Evolutionary conservation across 1,140 invertebrate species (phyloP), one percentile per base, ranked within the genome.

Genomic region (Sinonovacula constricta): DNA sequence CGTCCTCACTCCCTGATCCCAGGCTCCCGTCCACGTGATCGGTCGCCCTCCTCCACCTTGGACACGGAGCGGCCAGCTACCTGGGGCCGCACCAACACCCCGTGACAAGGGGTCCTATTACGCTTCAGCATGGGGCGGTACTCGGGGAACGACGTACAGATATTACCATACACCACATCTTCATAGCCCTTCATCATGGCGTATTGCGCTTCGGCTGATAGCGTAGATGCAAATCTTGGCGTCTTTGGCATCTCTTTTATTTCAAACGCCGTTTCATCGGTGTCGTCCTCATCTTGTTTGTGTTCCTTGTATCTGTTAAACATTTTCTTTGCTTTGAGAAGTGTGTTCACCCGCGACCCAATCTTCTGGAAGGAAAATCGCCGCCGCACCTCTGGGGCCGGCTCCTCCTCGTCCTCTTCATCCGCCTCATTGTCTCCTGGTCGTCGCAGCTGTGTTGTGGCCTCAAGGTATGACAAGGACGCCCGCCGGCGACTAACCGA

Each of bases 161-260:
- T 51, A 24, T 86, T 69, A 45, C 72, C 72, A 54, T 83, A 80
- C 2, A 89, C 81, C 3, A 83, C 76, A 70, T 88, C 88, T 75
- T 89, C 88, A 78, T 89, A 89, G 2, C 88, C 88, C 78, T 88
- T 89, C 84, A 89, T 84, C 59, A 88, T 77, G 34, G 88, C 86
- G 53, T 83, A 89, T 68, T 89, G 88, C 4, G 88, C 88, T 54
- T 86, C 87, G 1, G 83, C 70, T 5, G 88, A 89, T 59, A 89
- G 59, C 15, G 83, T 84, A 1, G 88, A 83, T 24, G 79, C 81
- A 74, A 89, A 89, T 31, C 88, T 70, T 0, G 88, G 85, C 15
- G 69, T 80, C n/a, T 76, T 75, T 5, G 88, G 88, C 39, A 89
- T 57, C 63, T 87, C 79, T 51, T 86, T 80, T 45, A 85, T 87